Evolutionary conservation across 2,797 vertebrate genomes (phyloP).

Genomic region (Falco rusticolus): DNA sequence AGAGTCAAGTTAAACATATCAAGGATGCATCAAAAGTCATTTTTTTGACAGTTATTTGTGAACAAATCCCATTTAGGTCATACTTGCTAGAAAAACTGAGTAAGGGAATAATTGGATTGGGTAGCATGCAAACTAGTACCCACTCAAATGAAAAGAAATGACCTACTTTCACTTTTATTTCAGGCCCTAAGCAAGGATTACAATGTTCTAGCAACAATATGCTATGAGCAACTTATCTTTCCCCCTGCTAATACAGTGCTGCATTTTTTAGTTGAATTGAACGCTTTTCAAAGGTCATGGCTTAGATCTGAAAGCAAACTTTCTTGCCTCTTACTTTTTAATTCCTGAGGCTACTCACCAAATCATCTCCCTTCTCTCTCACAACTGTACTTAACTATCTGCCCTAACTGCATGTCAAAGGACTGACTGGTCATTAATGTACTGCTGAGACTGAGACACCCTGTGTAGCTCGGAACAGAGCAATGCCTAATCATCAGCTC

Average conservation of each 20-base stretch:
- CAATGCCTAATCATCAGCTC: neutral
- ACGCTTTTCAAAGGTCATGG: neutral
- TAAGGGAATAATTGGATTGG: neutral
- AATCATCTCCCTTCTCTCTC: neutral
- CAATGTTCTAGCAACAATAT: neutral
- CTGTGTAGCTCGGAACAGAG: neutral
- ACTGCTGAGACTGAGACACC: neutral
- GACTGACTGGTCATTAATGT: neutral
- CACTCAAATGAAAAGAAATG: neutral
- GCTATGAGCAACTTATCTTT: neutral
- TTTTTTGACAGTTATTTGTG: neutral
- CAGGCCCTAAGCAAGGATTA: neutral
- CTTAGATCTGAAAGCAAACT: neutral
- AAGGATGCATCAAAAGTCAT: neutral
- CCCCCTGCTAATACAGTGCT: neutral
- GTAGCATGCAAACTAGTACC: neutral
- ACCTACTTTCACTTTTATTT: slow-evolving; percentile 5
- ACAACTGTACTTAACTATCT: neutral
- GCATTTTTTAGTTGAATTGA: neutral
- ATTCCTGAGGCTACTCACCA: neutral
- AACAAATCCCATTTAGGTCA: neutral
- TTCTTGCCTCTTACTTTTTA: neutral
- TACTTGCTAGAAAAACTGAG: neutral
- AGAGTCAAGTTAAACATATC: neutral
- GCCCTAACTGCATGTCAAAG: neutral